Conservation (phyloP, 2,888 invertebrate species). For the Lottia gigantea region DNA sequence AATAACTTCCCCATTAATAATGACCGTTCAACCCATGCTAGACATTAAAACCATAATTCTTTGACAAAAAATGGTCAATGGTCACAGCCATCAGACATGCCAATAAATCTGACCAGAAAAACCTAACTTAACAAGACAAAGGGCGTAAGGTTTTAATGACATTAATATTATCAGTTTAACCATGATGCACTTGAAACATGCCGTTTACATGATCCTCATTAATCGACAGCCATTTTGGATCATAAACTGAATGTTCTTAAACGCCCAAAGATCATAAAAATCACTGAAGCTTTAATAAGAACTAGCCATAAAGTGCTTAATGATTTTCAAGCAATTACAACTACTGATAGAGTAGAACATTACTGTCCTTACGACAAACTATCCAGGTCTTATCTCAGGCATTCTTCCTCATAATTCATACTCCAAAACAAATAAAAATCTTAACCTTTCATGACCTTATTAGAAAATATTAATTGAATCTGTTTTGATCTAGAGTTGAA, state of each 20-base stretch:
- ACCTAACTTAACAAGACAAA: neutral
- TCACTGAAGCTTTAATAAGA: neutral
- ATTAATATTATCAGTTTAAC: neutral
- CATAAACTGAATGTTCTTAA: neutral
- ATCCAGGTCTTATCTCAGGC: too few species aligned
- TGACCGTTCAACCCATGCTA: too few species aligned
- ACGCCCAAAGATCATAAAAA: neutral
- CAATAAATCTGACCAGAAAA: neutral
- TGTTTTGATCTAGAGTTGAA: too few species aligned
- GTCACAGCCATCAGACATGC: conserved; percentile 3
- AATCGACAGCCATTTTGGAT: neutral
- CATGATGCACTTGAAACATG: conserved; percentile 3
- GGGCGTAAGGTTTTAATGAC: neutral
- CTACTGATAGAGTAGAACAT: neutral
- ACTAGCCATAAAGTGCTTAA: conserved; percentile 4
- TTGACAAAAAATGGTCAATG: too few species aligned
- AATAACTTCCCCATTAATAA: too few species aligned
- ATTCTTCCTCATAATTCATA: too few species aligned
- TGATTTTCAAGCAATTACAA: conserved; percentile 10
- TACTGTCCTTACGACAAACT: too few species aligned
- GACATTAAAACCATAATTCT: too few species aligned
- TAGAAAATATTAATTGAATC: too few species aligned
- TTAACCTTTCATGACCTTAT: too few species aligned
- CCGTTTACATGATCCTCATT: neutral
- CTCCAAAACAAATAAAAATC: too few species aligned